Conservation (phyloP, 2,888 invertebrate species). For the Cosmopolites sordidus region DNA sequence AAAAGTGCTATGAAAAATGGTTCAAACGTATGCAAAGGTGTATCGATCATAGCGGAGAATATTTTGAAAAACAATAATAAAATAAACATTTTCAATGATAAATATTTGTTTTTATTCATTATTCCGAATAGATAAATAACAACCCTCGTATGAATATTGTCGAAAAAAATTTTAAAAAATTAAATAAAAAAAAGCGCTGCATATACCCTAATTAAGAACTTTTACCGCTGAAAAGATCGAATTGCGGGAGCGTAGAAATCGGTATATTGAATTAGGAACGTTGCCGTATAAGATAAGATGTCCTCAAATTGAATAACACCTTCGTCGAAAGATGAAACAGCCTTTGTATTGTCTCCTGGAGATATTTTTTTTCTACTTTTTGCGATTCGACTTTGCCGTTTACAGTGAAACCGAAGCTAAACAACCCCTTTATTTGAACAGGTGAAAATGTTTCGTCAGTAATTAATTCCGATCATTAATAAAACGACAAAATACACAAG, state of each 20-base stretch:
- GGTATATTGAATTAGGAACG: conserved; percentile 17
- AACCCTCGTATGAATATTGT: too few relatives aligned
- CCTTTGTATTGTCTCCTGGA: conserved; percentile 5
- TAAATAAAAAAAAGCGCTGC: neutral
- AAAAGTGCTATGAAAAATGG: too few relatives aligned
- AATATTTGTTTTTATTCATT: too few relatives aligned
- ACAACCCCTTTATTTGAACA: conserved; percentile 1
- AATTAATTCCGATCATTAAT: neutral
- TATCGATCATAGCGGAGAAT: too few relatives aligned
- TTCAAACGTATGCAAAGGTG: too few relatives aligned
- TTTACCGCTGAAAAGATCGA: conserved; percentile 4
- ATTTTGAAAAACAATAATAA: too few relatives aligned
- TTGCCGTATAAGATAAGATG: conserved; percentile 13
- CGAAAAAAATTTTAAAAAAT: too few relatives aligned
- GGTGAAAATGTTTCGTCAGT: conserved; percentile 2
- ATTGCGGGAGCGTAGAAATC: conserved; percentile 8
- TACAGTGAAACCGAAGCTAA: neutral
- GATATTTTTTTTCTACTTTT: neutral
- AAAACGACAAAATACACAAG: too few relatives aligned
- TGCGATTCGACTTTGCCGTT: neutral
- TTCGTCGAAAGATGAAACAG: conserved; percentile 13
- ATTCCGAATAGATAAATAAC: too few relatives aligned
- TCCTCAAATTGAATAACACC: conserved; percentile 20
- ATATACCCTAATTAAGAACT: neutral
- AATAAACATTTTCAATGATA: too few relatives aligned